Percentiles rank a stretch among this genome's conserved stretches.
Evolutionary conservation across 2,888 invertebrate species (phyloP).

Genomic region (Cryptocephalus moraei): DNA sequence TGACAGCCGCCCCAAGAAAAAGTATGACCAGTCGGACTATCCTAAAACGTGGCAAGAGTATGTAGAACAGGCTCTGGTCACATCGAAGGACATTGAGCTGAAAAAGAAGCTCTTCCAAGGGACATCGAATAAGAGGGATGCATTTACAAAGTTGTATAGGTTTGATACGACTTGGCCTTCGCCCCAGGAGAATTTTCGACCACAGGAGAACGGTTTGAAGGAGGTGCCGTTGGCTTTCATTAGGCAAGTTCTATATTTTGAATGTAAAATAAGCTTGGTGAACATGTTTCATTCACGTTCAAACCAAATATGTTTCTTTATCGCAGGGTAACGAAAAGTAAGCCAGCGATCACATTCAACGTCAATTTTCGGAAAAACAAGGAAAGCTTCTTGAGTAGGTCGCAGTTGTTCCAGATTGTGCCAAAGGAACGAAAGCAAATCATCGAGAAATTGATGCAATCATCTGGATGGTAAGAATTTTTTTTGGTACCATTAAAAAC

Average conservation of each 20-base stretch:
- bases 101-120: conserved; percentile 14
- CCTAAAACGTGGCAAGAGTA: conserved; percentile 26
- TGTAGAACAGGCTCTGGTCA: conserved; percentile 11
- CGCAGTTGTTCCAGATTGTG: conserved; percentile 22
- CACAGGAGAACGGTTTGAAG: conserved; percentile 20
- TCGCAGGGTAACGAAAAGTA: conserved; percentile 26
- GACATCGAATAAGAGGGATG: conserved; percentile 9
- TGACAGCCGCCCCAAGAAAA: conserved; percentile 3
- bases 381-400: conserved; percentile 18
- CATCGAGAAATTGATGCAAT: conserved; percentile 18
- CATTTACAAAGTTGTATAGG: conserved; percentile 13
- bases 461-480: conserved; percentile 10
- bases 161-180: conserved; percentile 20
- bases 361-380: conserved; percentile 19
- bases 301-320: background rate
- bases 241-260: conserved; percentile 20
- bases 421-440: conserved; percentile 17
- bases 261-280: background rate
- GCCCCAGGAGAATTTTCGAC: conserved; percentile 20
- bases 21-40: conserved; percentile 12
- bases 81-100: conserved; percentile 12
- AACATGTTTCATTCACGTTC: background rate
- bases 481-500: background rate
- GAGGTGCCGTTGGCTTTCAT: conserved; percentile 23
- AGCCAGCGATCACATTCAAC: conserved; percentile 27